Conservation (phyloP, 2,113 vertebrate genomes). For the Pyrgilauda ruficollis region DNA sequence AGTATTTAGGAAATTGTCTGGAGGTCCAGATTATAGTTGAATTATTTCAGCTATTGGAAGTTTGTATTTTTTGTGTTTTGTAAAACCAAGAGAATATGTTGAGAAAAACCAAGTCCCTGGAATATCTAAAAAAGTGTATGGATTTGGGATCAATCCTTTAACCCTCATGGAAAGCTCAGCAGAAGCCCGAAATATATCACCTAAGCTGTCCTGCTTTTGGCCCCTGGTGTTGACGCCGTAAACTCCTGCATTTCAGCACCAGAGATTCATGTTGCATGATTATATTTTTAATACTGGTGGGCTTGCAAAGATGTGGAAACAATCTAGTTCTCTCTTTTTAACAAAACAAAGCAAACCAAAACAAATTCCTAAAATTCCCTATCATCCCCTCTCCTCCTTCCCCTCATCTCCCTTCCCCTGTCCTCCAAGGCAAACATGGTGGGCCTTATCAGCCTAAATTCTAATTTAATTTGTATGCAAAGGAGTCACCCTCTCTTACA, state of each 20-base stretch:
- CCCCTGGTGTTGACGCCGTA: background rate
- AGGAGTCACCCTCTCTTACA: background rate
- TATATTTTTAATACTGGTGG: background rate
- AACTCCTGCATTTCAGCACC: background rate
- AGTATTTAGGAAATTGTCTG: background rate
- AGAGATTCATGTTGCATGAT: background rate
- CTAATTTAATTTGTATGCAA: background rate
- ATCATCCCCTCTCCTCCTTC: background rate
- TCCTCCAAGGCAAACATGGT: background rate
- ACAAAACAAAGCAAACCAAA: background rate
- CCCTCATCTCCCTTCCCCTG: rapidly evolving
- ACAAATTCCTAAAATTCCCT: background rate
- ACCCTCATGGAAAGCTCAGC: background rate
- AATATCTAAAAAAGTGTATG: background rate
- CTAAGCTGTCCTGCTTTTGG: background rate
- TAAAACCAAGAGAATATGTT: background rate
- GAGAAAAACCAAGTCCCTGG: background rate
- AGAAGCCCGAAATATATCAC: background rate
- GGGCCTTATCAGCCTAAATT: background rate
- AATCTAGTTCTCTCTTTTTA: background rate
- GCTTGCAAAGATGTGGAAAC: background rate
- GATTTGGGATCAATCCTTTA: background rate
- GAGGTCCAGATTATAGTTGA: background rate
- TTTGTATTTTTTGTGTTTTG: background rate
- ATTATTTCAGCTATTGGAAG: background rate